These are phyloP conservation scores for Scaptomyza caliginosa DNA, from an alignment of 2,888 invertebrate species.

Conservation along the genomic window DNA sequence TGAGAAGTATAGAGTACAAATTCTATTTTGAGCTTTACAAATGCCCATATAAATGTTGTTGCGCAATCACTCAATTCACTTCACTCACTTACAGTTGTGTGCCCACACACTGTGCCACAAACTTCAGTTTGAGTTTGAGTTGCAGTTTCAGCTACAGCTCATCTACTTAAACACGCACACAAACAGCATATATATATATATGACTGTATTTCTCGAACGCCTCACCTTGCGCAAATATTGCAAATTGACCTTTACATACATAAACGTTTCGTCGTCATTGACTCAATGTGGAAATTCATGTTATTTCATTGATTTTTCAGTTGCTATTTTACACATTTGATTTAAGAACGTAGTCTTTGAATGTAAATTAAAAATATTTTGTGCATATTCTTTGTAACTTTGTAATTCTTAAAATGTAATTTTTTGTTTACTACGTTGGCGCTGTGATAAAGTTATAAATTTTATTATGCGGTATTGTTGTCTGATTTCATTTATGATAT, in stretches of 20 bases:
- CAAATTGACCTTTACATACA: conserved; percentile 75
- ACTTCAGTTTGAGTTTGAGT: conserved; percentile 7
- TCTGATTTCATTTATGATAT: conserved; percentile 2
- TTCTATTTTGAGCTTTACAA: conserved; percentile 26
- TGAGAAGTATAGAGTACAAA: neutral
- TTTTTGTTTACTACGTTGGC: too few species aligned
- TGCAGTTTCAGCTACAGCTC: conserved; percentile 9
- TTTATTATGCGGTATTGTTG: too few species aligned
- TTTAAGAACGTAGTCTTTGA: conserved; percentile 33
- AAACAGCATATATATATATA: neutral
- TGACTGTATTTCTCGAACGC: conserved; percentile 26
- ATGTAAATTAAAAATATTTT: too few species aligned
- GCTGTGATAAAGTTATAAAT: too few species aligned
- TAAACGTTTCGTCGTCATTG: conserved; percentile 43
- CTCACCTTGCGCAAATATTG: conserved; percentile 77
- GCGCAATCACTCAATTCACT: conserved; percentile 4
- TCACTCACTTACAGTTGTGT: conserved; percentile 19
- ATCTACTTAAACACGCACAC: neutral
- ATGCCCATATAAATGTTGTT: neutral
- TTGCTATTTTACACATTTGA: conserved; percentile 37
- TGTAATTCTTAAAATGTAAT: too few species aligned
- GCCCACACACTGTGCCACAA: neutral
- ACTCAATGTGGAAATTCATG: conserved; percentile 56
- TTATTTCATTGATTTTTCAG: conserved; percentile 29
- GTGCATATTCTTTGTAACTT: neutral